Evolutionary conservation across 2,113 vertebrate species (phyloP).

Genomic region (Raja brachyura): DNA sequence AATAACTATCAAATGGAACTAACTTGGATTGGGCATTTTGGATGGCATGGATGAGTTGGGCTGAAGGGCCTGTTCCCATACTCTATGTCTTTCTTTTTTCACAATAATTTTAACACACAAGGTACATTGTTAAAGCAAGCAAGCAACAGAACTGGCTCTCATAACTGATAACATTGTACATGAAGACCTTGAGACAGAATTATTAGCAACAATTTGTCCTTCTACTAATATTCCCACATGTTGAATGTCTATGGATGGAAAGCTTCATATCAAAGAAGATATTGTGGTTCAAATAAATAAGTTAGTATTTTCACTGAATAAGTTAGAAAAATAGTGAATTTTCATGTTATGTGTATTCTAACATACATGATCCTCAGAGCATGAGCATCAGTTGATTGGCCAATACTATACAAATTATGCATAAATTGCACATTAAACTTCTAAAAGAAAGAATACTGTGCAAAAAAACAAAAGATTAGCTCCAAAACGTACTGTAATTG

Average conservation of each 20-base stretch:
- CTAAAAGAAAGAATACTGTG: too few species aligned
- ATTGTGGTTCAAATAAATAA: background rate
- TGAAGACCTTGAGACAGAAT: background rate
- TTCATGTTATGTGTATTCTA: background rate
- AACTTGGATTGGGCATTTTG: too few species aligned
- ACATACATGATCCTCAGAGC: too few species aligned
- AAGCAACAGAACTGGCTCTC: background rate
- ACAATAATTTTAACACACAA: constrained; percentile 23
- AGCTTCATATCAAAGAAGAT: background rate
- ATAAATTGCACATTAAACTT: too few species aligned
- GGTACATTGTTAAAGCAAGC: background rate
- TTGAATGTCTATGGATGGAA: background rate
- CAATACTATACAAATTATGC: too few species aligned
- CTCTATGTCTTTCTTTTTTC: background rate
- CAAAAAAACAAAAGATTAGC: too few species aligned
- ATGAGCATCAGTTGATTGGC: too few species aligned
- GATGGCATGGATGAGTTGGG: too few species aligned
- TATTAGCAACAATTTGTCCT: background rate
- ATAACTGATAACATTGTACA: constrained; percentile 1
- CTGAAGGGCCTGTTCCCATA: too few species aligned
- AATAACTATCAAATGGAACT: too few species aligned
- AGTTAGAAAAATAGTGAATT: background rate
- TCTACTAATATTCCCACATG: background rate
- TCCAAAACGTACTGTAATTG: too few species aligned
- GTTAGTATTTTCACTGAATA: background rate